phyloP scores from a whole-genome alignment of 2,888 invertebrate genomes.

The Coelopa pilipes region DNA sequence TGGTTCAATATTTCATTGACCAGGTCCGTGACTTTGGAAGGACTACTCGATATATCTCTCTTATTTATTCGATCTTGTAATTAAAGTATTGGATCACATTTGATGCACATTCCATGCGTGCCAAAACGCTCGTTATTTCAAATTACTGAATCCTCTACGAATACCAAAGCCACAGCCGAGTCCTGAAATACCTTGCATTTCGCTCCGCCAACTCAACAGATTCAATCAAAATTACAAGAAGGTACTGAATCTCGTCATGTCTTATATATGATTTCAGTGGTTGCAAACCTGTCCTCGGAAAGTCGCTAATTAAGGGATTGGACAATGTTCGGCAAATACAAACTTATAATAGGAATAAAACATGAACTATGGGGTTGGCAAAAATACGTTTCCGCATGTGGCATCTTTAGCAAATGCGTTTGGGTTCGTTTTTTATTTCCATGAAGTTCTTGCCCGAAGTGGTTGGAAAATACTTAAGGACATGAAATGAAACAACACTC shows the following conservation, averaged over 20 bases:
- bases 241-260: not conserved
- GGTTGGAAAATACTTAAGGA: not conserved
- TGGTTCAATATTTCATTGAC: no score
- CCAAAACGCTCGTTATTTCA: no score
- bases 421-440: not conserved
- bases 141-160: no score
- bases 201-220: no score
- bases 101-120: no score
- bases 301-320: not conserved
- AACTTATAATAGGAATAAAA: not conserved
- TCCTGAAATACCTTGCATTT: no score
- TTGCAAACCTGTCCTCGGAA: not conserved
- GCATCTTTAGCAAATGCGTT: not conserved
- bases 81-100: no score
- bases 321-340: not conserved
- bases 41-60: no score
- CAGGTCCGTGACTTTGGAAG: no score
- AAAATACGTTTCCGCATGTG: not conserved
- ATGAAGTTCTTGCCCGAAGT: not conserved
- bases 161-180: no score
- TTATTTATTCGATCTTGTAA: no score
- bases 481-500: slow-evolving; percentile 38
- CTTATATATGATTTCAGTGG: slow-evolving; percentile 2
- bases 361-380: not conserved
- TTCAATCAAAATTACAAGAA: not conserved